phyloP scores from a whole-genome alignment of 2,888 invertebrate species.

The Spilosoma lubricipeda region DNA sequence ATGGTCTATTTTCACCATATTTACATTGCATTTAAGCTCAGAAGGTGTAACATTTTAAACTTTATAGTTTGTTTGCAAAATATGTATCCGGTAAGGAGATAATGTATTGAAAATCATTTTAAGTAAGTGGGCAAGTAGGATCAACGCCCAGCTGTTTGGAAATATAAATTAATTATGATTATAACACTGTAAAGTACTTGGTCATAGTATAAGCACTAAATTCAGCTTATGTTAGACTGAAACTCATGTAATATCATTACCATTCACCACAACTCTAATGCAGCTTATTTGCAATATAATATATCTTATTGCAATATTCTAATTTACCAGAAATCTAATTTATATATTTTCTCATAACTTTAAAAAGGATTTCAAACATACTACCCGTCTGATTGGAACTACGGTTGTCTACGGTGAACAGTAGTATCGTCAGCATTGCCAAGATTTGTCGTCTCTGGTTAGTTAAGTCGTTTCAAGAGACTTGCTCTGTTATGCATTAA shows the following conservation, averaged over 20 bases:
- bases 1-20: conserved; percentile 16
- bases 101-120: conserved; percentile 9
- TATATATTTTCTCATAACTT: neutral
- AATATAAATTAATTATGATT: neutral
- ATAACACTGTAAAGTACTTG: neutral
- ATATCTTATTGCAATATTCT: neutral
- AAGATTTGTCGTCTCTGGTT: neutral
- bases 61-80: conserved; percentile 40
- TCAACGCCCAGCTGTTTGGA: neutral
- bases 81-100: conserved; percentile 10
- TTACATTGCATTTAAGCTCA: conserved; percentile 15
- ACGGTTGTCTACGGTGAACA: neutral
- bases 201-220: neutral
- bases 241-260: neutral
- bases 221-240: neutral
- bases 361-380: neutral
- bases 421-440: neutral
- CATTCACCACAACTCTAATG: neutral
- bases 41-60: conserved; percentile 21
- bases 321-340: neutral
- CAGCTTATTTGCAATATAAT: neutral
- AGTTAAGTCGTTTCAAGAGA: neutral
- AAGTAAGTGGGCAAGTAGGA: conserved; percentile 12
- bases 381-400: neutral
- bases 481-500: neutral